These are phyloP conservation scores for Phlogophora meticulosa DNA, from an alignment of 2,888 invertebrate species.

Conservation along the genomic window DNA sequence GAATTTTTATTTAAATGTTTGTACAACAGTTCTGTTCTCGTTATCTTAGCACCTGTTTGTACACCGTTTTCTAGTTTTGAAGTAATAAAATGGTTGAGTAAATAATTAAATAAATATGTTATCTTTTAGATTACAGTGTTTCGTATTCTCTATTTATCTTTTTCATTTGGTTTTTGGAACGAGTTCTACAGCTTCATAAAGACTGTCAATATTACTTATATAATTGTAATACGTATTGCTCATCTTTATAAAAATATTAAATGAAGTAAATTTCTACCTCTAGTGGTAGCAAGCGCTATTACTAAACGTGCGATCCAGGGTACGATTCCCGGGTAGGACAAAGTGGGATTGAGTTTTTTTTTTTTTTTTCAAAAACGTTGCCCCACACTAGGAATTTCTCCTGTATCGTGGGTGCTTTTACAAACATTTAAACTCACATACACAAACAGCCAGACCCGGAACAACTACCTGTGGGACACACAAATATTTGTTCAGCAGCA, in stretches of 20 bases:
- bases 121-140: conserved; percentile 41
- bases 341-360: no score
- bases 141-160: conserved; percentile 27
- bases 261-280: no score
- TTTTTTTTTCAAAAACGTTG: no score
- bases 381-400: no score
- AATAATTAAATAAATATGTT: conserved; percentile 51
- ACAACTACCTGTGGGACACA: no score
- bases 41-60: conserved; percentile 63
- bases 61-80: conserved; percentile 50
- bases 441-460: no score
- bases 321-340: no score
- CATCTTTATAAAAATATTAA: neutral
- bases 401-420: no score
- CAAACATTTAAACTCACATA: no score
- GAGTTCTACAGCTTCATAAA: conserved; percentile 5
- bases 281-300: no score
- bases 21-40: conserved; percentile 59
- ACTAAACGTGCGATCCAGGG: no score
- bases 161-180: neutral
- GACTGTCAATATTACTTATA: conserved; percentile 4
- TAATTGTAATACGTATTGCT: neutral
- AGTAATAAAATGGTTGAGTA: conserved; percentile 48
- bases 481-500: no score
- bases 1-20: conserved; percentile 73